Conservation (phyloP, 2,888 invertebrate species). For the Norana najaformis region DNA sequence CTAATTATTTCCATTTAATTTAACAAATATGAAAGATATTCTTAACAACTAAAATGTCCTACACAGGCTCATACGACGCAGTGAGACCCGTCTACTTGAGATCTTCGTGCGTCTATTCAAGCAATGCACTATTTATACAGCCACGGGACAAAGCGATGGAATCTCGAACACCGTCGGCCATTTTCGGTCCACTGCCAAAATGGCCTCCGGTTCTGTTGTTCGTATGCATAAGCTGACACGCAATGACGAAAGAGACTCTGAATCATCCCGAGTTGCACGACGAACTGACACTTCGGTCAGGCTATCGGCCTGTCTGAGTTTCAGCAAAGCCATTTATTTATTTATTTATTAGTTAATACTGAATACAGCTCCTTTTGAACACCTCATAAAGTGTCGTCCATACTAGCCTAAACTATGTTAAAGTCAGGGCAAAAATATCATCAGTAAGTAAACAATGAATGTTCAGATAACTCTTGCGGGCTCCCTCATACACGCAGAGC, state of each 20-base stretch:
- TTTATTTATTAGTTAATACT: background rate
- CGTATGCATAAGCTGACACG: background rate
- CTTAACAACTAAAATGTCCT: background rate
- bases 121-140: background rate
- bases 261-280: background rate
- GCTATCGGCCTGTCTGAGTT: background rate
- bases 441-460: too few relatives aligned
- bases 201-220: slow-evolving; percentile 9
- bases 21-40: background rate
- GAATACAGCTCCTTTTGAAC: too few relatives aligned
- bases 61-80: background rate
- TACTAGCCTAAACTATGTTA: too few relatives aligned
- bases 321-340: background rate
- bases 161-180: background rate
- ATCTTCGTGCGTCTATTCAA: background rate
- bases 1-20: background rate
- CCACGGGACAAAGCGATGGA: background rate
- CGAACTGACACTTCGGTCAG: background rate
- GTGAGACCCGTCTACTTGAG: too few relatives aligned
- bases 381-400: too few relatives aligned
- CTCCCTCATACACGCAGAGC: too few relatives aligned
- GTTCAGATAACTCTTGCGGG: too few relatives aligned
- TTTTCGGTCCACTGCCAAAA: slow-evolving; percentile 16
- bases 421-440: too few relatives aligned
- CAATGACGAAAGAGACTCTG: slow-evolving; percentile 6